Evolutionary conservation across 1,140 invertebrate genomes (phyloP), one percentile per base, ranked within the genome.

Genomic region (Telenomus remus): DNA sequence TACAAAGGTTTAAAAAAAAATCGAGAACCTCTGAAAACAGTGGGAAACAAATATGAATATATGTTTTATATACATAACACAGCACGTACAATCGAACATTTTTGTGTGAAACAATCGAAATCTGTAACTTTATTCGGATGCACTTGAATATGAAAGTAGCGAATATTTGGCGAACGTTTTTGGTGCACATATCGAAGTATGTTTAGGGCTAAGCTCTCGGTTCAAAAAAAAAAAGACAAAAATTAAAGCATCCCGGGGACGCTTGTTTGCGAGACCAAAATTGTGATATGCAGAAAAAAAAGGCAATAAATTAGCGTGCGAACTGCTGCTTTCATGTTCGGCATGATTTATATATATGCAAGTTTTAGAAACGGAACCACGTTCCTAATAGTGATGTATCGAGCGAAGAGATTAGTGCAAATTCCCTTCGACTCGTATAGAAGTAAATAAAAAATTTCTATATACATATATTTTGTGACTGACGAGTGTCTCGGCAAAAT

Each of bases 321-420:
- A 27, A 69, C 59, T 51, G 77, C 72, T 73, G 79, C 78, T 69
- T 79, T 76, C 65, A 78, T 77, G 65, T 74, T 78, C 73, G 70
- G 44, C 51, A 69, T 74, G 57, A 66, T 71, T 68, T 61, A 70
- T 73, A 73, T 55, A 70, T 63, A 69, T 50, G 50, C 64, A 82
- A 81, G 75, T 81, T 80, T 79, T 76, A 64, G 61, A 73, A 76
- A 54, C 75, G 80, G 79, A 83, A 84, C 79, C 73, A 81, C 60
- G 80, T 84, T 84, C 83, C 79, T 81, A 82, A 80, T 81, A 82
- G 79, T 78, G 70, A 83, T 82, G 83, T 83, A 82, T 76, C 76
- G 71, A 79, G 79, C 68, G 79, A 81, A 72, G 70, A 78, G 70
- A 81, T 71, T 68, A 73, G 80, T 79, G 19, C 19, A 71, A 63